phyloP scores from a whole-genome alignment of 2,888 invertebrate species.

The Cheilosia soror region DNA sequence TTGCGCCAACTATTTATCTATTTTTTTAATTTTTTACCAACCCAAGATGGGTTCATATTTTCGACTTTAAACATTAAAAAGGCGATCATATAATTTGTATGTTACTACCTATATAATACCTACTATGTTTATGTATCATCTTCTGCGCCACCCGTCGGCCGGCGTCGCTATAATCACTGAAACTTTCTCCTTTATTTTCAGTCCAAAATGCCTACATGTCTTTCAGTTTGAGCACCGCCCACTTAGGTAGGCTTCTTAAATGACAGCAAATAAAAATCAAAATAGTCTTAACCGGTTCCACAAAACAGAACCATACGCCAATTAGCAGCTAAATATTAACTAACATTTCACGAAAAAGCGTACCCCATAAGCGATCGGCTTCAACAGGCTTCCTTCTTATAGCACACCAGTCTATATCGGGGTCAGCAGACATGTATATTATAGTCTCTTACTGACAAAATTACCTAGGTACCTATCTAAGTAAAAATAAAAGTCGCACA shows the following conservation, averaged over 20 bases:
- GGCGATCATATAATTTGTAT: no score
- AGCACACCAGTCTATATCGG: no score
- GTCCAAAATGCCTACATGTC: background rate
- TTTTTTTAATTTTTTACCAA: no score
- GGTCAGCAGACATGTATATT: no score
- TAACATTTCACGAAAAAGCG: constrained; percentile 2
- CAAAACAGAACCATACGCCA: background rate
- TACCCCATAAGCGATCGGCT: background rate
- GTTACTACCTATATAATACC: no score
- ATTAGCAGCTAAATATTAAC: constrained; percentile 11
- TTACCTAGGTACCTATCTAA: no score
- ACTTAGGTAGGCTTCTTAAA: background rate
- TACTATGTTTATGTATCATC: no score
- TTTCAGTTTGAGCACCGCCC: background rate
- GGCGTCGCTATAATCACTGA: background rate
- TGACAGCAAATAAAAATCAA: background rate
- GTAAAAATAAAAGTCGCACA: background rate
- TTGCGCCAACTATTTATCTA: no score
- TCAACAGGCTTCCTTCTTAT: constrained; percentile 2
- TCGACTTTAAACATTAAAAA: no score
- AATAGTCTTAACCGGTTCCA: background rate
- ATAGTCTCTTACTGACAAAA: no score
- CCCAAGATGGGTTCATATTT: no score
- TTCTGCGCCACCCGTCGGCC: background rate
- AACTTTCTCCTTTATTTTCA: background rate